Conservation (phyloP, 2,113 vertebrate genomes). For the Strigops habroptila region DNA sequence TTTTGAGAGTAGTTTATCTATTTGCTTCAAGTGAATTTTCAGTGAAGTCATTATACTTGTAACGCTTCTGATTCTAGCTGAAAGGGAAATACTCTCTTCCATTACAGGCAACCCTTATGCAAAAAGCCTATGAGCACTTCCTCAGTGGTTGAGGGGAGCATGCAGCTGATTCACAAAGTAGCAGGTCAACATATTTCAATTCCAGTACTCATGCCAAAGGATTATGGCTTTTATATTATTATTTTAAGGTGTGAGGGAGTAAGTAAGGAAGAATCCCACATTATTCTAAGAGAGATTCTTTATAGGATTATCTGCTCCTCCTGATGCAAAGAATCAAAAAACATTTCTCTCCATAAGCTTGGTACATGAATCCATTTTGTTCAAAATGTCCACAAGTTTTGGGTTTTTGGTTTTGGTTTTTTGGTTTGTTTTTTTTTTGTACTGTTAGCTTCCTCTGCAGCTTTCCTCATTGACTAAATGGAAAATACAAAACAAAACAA, state of each 20-base stretch:
- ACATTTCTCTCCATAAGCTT: neutral
- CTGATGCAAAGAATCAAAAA: neutral
- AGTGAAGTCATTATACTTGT: neutral
- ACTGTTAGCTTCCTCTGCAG: neutral
- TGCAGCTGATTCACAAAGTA: neutral
- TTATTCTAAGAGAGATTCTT: neutral
- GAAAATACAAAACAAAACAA: neutral
- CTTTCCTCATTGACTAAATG: neutral
- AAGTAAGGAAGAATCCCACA: neutral
- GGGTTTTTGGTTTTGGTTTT: no score
- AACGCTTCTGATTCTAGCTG: neutral
- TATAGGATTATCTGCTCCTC: neutral
- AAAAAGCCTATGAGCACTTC: neutral
- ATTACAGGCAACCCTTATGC: neutral
- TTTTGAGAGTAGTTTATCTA: neutral
- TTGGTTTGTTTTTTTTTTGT: neutral
- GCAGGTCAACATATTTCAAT: neutral
- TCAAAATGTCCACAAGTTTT: neutral
- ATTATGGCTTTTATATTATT: neutral
- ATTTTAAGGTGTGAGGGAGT: neutral
- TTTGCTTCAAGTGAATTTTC: neutral
- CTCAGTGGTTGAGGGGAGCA: neutral
- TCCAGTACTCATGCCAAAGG: neutral
- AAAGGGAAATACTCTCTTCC: neutral
- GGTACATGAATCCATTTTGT: neutral